Base-by-base conservation (phyloP, 2,888 invertebrate species). In the Enchytraeus crypticus region DNA sequence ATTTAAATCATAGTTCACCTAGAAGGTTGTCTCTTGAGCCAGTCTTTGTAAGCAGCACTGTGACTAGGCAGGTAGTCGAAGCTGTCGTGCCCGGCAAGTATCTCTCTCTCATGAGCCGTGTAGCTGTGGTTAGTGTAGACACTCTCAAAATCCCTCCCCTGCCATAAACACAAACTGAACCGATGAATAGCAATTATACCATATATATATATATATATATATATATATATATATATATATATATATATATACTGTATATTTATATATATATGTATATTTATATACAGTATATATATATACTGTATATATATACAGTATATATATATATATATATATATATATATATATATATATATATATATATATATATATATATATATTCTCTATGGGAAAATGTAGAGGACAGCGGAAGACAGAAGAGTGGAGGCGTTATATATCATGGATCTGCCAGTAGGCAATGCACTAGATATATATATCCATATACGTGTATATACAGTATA, bases 111-210 rank as follows among this genome's bases (percentile, higher is more conserved):
- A 26, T 72, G 71, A n/a, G 66, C 66, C 11, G 75, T 75, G 64
- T 74, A 75, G 29, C 71, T 67, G 66, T 75, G 75, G 57, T 74
- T 73, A 5, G 71, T 69, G 57, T 71, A 71, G 45, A 71, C 68
- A 47, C 74, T 73, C 61, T 74, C 75, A 60, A 74, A 73, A 59
- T 75, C 75, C 59, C 75, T 67, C 5, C 75, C 75, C 73, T 69
- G 63, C 26, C 45, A 51, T 53, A 26, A 32, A 11, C 11, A 27
- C 5, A 1, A 11, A 18, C 23, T 49, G 21, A 57, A 26, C 14
- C 3, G 27, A 11, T 18, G n/a, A 34, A n/a, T 14, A 18, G 11
- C n/a, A n/a, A n/a, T n/a, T n/a, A n/a, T n/a, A n/a, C n/a, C n/a
- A n/a, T n/a, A n/a, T n/a, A n/a, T n/a, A 3, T 43, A 43, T 43